Base-by-base conservation (phyloP, 2,888 invertebrate genomes). In the Drosophila silvestris region DNA sequence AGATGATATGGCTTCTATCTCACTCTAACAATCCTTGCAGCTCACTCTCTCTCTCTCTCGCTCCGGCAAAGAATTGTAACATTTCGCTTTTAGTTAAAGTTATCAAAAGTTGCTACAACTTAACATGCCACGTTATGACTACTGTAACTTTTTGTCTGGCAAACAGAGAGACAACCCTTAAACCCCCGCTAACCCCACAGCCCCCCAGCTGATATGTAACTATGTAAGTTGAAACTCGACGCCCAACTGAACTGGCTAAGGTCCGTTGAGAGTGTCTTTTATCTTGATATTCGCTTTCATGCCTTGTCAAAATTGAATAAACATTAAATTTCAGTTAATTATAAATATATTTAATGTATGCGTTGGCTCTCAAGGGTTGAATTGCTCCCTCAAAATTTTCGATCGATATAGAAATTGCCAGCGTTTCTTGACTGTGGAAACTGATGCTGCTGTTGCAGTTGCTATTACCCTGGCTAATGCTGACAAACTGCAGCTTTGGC, bases 401-500 rank as follows among this genome's bases (percentile, higher is more conserved):
- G 56, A 74, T 79, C 67, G 63, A 79, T 64, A 32, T 35, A 59
- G 53, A 22, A 61, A 47, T 57, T 62, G 53, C 35, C 37, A 47
- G 41, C 50, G 33, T 35, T 22, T 51, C 30, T 19, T 50, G 5
- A 30, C 35, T 41, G 37, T 37, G 69, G 69, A 47, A 68, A 68
- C 37, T 59, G 37, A 19, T 33, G 68, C 54, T 53, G 51, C 14
- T 14, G 37, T 22, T n/a, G 26, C 58, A 57, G 26, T 35, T 26
- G n/a, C n/a, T 35, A 54, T 39, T 67, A 66, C 59, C 62, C 41
- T 60, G 62, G 63, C 84, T 89, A 89, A 87, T 84, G 78, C 86
- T 87, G 86, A 86, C 84, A 79, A 89, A 89, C 80, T 86, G 88
- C 90, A 89, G 90, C 87, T 87, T 87, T 84, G 70, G 74, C 74